These are phyloP conservation scores for Pheucticus melanocephalus DNA, from an alignment of 2,113 vertebrate species.

Conservation along the genomic window DNA sequence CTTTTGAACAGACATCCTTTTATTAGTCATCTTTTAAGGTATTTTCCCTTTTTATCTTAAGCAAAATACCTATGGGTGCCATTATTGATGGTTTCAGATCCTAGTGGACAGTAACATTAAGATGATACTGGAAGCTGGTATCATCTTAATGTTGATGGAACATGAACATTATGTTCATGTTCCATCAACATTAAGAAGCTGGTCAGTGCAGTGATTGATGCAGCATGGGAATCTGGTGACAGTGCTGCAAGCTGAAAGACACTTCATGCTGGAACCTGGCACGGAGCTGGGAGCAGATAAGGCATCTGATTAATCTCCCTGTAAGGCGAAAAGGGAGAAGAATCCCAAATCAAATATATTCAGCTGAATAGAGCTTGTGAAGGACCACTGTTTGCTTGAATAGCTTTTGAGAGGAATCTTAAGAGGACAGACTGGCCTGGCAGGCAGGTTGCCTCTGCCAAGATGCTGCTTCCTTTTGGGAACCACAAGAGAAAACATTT, in stretches of 20 bases:
- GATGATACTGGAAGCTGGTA: neutral
- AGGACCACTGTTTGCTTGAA: neutral
- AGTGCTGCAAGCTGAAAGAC: neutral
- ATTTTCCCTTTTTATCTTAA: neutral
- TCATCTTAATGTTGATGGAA: no score
- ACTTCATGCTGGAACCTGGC: neutral
- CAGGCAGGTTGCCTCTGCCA: neutral
- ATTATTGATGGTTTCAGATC: neutral
- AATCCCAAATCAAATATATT: neutral
- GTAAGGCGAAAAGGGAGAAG: neutral
- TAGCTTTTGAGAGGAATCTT: neutral
- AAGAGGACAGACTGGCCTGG: neutral
- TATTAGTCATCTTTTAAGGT: neutral
- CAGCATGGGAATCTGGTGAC: neutral
- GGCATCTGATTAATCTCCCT: neutral
- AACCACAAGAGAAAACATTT: neutral
- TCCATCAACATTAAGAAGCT: no score
- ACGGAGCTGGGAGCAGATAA: neutral
- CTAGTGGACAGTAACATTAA: neutral
- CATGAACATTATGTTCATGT: no score
- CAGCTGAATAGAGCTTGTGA: neutral
- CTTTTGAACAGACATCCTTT: neutral
- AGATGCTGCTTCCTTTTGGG: neutral
- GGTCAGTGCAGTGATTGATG: neutral
- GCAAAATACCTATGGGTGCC: neutral